Conservation (phyloP, 2,888 invertebrate species). For the Habroteleia sp. region DNA sequence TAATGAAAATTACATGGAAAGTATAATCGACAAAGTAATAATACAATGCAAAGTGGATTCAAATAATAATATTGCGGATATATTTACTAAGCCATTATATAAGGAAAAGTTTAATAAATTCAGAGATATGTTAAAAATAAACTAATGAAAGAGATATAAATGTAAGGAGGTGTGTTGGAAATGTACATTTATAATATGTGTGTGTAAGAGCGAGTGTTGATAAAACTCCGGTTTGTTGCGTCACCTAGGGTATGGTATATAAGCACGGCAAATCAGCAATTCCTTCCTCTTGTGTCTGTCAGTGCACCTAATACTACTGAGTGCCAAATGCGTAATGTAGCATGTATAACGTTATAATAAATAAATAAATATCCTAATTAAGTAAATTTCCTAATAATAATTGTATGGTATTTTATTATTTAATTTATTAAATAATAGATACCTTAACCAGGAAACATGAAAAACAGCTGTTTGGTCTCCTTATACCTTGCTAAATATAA, state of each 20-base stretch:
- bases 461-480: no score
- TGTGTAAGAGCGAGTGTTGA: background rate
- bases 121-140: constrained; percentile 6
- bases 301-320: no score
- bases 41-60: constrained; percentile 3
- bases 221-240: background rate
- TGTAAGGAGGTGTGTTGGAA: constrained; percentile 8
- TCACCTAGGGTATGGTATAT: background rate
- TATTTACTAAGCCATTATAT: constrained; percentile 2
- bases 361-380: no score
- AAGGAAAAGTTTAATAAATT: background rate
- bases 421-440: no score
- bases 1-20: constrained; percentile 4
- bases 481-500: no score
- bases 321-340: no score
- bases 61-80: constrained; percentile 6
- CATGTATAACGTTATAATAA: no score
- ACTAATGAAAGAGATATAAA: background rate
- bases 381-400: no score
- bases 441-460: no score
- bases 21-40: background rate
- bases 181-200: background rate
- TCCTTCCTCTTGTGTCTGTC: no score
- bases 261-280: no score
- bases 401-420: no score